Base-by-base conservation (phyloP, 1,140 invertebrate species). In the Phymorhynchus buccinoides region DNA sequence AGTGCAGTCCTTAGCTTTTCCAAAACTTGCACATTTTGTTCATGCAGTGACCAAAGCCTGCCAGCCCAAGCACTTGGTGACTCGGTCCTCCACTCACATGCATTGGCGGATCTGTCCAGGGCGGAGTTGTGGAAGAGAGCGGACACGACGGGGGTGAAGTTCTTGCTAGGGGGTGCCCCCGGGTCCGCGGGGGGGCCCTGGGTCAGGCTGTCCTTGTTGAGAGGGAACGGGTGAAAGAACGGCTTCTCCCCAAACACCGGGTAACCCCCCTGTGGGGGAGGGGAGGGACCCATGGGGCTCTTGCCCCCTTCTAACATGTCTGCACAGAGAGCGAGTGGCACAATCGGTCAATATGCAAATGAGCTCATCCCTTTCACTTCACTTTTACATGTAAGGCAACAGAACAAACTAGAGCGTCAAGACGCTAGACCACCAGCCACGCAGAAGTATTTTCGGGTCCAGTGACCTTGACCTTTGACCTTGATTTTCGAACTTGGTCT, bases 291-390 rank as follows among this genome's bases (percentile, higher is more conserved):
- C 37, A 89, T 77, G 39, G 91, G 90, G 84, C 91, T 92, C 73
- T 85, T 88, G 9, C 88, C 86, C 32, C 90, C 91, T 87, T 90
- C 89, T 52, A 91, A 68, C n/a, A 92, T 86, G 82, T 91, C 90
- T 91, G 86, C 68, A 88, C 88, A 42, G 62, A 73, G 56, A 79
- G 79, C 30, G 56, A 27, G 12, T 62, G n/a, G n/a, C n/a, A n/a
- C n/a, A n/a, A n/a, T n/a, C n/a, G n/a, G n/a, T n/a, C n/a, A n/a
- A n/a, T n/a, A n/a, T n/a, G n/a, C n/a, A n/a, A n/a, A n/a, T n/a
- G n/a, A n/a, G n/a, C n/a, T n/a, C n/a, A n/a, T n/a, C n/a, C n/a
- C n/a, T n/a, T n/a, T n/a, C n/a, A n/a, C n/a, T n/a, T n/a, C n/a
- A n/a, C n/a, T n/a, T n/a, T n/a, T n/a, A n/a, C n/a, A n/a, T n/a